Conservation (phyloP, 2,888 invertebrate species). For the Tenthredo mesomela region DNA sequence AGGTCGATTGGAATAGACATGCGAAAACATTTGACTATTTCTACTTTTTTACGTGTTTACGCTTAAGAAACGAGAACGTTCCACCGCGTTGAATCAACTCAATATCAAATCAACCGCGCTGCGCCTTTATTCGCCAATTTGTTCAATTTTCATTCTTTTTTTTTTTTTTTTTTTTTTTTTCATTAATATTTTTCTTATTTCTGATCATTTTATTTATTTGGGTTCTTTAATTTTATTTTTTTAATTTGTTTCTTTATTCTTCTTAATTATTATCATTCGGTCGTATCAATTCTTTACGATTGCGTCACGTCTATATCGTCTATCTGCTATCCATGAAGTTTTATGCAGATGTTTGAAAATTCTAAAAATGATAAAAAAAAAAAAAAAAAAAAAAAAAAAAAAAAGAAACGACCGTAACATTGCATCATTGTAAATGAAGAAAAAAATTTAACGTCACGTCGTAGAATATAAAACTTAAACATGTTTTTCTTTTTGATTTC, state of each 20-base stretch:
- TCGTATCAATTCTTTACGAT: background rate
- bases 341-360: no score
- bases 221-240: background rate
- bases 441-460: no score
- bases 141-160: background rate
- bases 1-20: constrained; percentile 51
- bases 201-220: background rate
- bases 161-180: background rate
- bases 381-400: no score
- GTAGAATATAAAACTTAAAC: background rate
- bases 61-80: background rate
- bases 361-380: no score
- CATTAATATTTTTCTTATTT: background rate
- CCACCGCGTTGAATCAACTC: background rate
- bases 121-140: background rate
- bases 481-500: background rate
- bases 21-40: constrained; percentile 43
- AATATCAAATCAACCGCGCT: background rate
- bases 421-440: no score
- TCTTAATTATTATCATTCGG: background rate
- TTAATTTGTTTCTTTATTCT: background rate
- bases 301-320: background rate
- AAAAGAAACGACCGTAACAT: no score
- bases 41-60: constrained; percentile 40
- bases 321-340: no score